Evolutionary conservation across 2,888 invertebrate genomes (phyloP), one percentile per base, ranked within the genome.

Genomic region (Cheilosia scutellata): DNA sequence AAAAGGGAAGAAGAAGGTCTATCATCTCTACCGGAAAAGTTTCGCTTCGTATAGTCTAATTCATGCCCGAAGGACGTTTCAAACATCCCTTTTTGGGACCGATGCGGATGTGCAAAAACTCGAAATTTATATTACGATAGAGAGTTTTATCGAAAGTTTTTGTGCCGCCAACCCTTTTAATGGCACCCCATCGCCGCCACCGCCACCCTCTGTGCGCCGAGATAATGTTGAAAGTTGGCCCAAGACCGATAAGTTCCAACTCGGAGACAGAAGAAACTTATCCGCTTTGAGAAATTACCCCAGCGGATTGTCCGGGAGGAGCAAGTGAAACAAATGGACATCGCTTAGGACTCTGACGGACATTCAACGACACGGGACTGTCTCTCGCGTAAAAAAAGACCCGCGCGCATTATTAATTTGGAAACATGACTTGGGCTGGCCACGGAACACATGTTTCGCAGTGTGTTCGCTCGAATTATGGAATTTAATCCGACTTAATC

Each of bases 71-170:
- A 58, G 84, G 82, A 76, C 60, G 68, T 71, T 63, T 82, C 65
- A n/a, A n/a, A 71, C 75, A 82, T 86, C 86, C 82, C 80, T 75
- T 71, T 80, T 76, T 20, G 68, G 66, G 75, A 58, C 78, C 83
- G 20, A 63, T 47, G 62, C 37, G 62, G 53, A 51, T 74, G 63
- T 68, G 60, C 66, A 86, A 86, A 76, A 80, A 80, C 71, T 65
- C 53, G 60, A 87, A 87, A 87, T 87, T 87, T 87, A 87, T 87
- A 74, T 87, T 74, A 87, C 87, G 87, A 87, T 87, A 77, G 87
- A 87, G 82, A 77, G 63, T 87, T 87, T 82, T 87, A 82, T 87
- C 82, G 82, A 87, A 87, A 87, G 82, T 87, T 87, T 87, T 87
- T 74, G 27, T 13, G 16, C 25, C 9, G 29, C 66, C 72, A 72